Base-by-base conservation (phyloP, 2,888 invertebrate species). In the Limnephilus auricula region DNA sequence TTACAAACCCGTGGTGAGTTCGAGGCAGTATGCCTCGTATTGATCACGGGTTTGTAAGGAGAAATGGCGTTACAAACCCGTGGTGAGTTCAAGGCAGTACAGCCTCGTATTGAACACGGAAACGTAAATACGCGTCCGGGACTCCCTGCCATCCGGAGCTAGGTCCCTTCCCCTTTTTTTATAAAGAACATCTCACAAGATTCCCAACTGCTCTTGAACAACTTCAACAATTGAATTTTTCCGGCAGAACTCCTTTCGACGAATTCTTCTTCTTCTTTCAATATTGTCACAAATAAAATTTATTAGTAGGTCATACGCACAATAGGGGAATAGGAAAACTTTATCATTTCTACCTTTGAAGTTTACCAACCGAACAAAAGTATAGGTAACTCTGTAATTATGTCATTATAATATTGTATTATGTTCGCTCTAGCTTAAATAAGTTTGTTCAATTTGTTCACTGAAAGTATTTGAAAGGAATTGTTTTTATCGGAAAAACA, bases 141-240 rank as follows among this genome's bases (percentile, higher is more conserved):
- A 12, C 10, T 40, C 10, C 40, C 10, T 40, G 40, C 40, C 40
- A 2, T 40, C 40, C 40, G 40, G 40, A 0, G 12, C 40, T 40
- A 12, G 12, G 40, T 40, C 40, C 12, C 40, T 40, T 40, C 12
- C 40, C 40, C 40, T 12, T 40, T n/a, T n/a, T n/a, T n/a, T n/a
- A n/a, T n/a, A n/a, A n/a, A n/a, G n/a, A n/a, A n/a, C n/a, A n/a
- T n/a, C n/a, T n/a, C n/a, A n/a, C n/a, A n/a, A n/a, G n/a, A n/a
- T n/a, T n/a, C n/a, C n/a, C n/a, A n/a, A n/a, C n/a, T n/a, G n/a
- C n/a, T n/a, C n/a, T n/a, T n/a, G n/a, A n/a, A n/a, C n/a, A n/a
- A n/a, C n/a, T n/a, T n/a, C n/a, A n/a, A n/a, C n/a, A n/a, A 91
- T 91, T 91, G 88, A 91, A 89, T 91, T 89, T n/a, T 89, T 80